Evolutionary conservation across 2,113 vertebrate species (phyloP), one percentile per base, ranked within the genome.

Genomic region (Benitochromis conjunctus): DNA sequence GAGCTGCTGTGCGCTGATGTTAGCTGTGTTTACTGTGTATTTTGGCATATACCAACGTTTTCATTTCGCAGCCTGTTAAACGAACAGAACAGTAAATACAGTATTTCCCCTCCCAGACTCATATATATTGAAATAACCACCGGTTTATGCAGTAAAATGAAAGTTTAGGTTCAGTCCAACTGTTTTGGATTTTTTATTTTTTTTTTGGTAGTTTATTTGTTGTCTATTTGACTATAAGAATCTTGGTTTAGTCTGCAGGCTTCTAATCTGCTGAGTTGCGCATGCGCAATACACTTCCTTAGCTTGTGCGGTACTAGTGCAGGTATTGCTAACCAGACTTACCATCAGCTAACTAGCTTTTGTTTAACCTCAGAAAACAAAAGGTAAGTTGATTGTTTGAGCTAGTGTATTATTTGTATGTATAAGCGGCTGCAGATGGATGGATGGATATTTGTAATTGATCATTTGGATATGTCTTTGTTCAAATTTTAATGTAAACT

Each of bases 291-390:
- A 31, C 9, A 51, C 24, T 48, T 26, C 41, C 21, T 0, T 29
- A 48, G 7, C 14, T 46, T 0, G 36, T 24, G 36, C 24, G 3
- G 36, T 19, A 66, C 0, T 14, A 66, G 62, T 41, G 62, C 21
- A 6, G n/a, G 66, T 48, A 21, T 74, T 48, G 69, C 14, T 74
- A 48, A 24, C 18, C 7, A 29, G 24, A 46, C 9, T 29, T 0
- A 3, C 66, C 18, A 14, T 48, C 48, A 48, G 41, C 66, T 29
- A 29, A 48, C 69, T 74, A 48, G 0, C 18, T 11, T 48, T 29
- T 11, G 41, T 48, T 18, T 5, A 29, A 14, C 41, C 5, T 48
- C 24, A 29, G 24, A 29, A 48, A 74, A 74, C 69, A 74, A 29
- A 71, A 48, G 9, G 41, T 74, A 74, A 74, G 41, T 4, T 48